Evolutionary conservation across 2,113 vertebrate genomes (phyloP).

Genomic region (mouse (Mus musculus)): DNA sequence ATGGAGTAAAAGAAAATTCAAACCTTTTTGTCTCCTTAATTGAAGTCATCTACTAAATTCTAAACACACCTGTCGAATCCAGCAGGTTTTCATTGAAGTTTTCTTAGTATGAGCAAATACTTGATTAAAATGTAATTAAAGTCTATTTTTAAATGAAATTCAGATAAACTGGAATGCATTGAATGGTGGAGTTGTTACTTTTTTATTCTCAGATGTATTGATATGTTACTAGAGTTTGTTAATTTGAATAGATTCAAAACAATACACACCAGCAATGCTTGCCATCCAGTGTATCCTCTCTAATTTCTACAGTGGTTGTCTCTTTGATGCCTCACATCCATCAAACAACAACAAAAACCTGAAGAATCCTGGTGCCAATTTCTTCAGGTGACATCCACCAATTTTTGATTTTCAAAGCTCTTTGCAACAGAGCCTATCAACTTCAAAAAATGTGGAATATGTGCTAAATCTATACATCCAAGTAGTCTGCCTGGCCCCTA

Average conservation of each 20-base stretch:
- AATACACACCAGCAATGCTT: too few species aligned
- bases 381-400: fast-evolving
- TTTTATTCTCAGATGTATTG: neutral
- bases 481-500: neutral
- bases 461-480: neutral
- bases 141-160: neutral
- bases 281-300: neutral
- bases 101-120: neutral
- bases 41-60: neutral
- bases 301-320: fast-evolving
- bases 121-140: neutral
- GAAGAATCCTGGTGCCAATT: neutral
- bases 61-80: neutral
- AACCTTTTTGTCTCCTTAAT: neutral
- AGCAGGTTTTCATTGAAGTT: neutral
- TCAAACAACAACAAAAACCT: neutral
- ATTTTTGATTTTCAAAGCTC: neutral
- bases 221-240: neutral
- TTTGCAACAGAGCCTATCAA: neutral
- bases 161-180: too few species aligned
- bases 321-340: neutral
- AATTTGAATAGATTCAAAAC: neutral
- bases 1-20: neutral
- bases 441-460: neutral
- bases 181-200: too few species aligned